Evolutionary conservation across 2,113 vertebrate genomes (phyloP).

Genomic region (Psilopsiagon aurifrons): DNA sequence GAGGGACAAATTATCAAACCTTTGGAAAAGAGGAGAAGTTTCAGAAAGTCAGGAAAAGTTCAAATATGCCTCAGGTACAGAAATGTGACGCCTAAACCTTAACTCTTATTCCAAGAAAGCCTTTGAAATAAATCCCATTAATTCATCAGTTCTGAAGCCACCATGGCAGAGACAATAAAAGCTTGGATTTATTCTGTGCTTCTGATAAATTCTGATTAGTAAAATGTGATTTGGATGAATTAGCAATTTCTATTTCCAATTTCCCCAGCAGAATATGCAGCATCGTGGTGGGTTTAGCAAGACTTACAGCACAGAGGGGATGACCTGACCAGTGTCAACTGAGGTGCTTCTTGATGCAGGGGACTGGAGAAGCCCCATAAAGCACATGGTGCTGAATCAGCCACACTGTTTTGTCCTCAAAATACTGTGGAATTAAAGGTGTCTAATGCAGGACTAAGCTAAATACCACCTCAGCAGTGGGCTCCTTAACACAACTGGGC

Average conservation of each 20-base stretch:
- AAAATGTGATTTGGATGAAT: not conserved
- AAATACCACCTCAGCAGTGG: not conserved
- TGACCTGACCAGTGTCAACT: rapidly evolving
- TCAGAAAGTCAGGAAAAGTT: not conserved
- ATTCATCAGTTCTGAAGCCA: not conserved
- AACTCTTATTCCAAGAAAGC: not conserved
- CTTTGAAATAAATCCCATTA: rapidly evolving
- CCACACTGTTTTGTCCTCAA: rapidly evolving
- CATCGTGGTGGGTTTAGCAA: rapidly evolving
- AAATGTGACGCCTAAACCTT: not conserved
- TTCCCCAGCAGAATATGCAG: not conserved
- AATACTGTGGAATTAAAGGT: not conserved
- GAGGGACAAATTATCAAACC: not conserved
- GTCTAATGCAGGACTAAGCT: not conserved
- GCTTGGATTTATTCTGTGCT: not conserved
- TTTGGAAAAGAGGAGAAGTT: not conserved
- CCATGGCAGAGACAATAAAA: rapidly evolving
- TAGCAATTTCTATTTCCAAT: not conserved
- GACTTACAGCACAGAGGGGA: rapidly evolving
- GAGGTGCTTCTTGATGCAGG: not conserved
- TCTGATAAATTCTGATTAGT: not conserved
- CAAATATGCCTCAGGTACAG: not conserved
- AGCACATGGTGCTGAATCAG: rapidly evolving
- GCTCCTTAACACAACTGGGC: not conserved
- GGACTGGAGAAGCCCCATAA: not conserved